Base-by-base conservation (phyloP, 2,888 invertebrate species). In the Anticlea derivata region DNA sequence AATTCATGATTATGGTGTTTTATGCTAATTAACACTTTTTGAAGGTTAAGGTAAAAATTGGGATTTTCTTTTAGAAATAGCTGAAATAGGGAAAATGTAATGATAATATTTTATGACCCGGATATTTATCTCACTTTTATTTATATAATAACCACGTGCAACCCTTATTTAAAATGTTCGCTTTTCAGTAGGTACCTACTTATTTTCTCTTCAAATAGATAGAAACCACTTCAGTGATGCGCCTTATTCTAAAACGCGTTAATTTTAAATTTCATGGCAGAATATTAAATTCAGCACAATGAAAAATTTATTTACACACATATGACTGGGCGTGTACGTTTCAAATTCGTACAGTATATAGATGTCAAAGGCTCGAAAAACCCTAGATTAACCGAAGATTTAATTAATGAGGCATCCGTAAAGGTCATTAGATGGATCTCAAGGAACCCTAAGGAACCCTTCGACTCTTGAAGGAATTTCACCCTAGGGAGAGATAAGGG, bases 381-480 rank as follows among this genome's bases (percentile, higher is more conserved):
- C 23, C 43, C 27, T 47, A 51, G 72, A 77, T 75, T 73, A 72
- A 70, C 62, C 62, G 50, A 70, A 61, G 74, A 80, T 80, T 80
- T 82, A 82, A 81, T 82, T 81, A 80, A 78, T 80, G 77, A 70
- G 70, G 66, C 69, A 65, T 66, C 71, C 66, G 68, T 66, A 70
- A 70, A 70, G 73, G 70, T 69, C 70, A 76, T 73, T 75, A 56
- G 45, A 65, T 58, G 63, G 61, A 58, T 63, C 31, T 40, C 17
- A 49, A 30, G 47, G 34, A 48, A 34, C 40, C 60, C 52, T 56
- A 51, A 43, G 57, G 51, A 58, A 58, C 56, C 55, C 58, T 58
- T 54, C 58, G 67, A 65, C 64, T 68, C 64, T 70, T 64, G 55
- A 61, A 66, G 64, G 58, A 68, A 73, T 70, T 64, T 60, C 46